A percentile compares a stretch with the other conserved stretches of the same genome.
Evolutionary conservation across 2,113 vertebrate species (phyloP).

Genomic region (Scolopax mira): DNA sequence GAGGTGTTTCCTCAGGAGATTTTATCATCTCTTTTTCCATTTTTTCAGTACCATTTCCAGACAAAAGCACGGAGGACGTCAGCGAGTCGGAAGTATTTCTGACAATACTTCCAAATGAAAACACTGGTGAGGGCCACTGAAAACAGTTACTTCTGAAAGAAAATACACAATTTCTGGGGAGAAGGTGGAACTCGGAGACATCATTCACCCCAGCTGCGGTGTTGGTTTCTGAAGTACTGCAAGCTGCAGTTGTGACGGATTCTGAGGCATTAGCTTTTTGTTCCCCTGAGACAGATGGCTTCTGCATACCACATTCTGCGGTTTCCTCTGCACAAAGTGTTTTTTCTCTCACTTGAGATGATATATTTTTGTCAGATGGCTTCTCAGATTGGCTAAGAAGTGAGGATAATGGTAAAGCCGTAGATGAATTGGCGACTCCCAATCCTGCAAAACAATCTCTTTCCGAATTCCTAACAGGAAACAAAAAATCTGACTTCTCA

Average conservation of each 20-base stretch:
- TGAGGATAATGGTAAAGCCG: neutral
- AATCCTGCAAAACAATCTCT: neutral
- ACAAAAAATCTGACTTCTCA: neutral
- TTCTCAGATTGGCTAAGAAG: neutral
- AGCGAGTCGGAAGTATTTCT: neutral
- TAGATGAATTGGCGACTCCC: neutral
- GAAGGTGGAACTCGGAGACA: neutral
- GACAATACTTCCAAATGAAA: conserved; percentile 11
- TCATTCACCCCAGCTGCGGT: neutral
- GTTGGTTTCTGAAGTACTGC: neutral
- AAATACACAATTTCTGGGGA: neutral
- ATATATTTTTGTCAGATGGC: neutral
- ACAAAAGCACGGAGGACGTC: neutral
- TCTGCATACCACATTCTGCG: neutral
- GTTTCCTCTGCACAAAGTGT: neutral
- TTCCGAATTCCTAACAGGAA: neutral
- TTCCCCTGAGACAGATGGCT: neutral
- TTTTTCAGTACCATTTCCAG: conserved; percentile 3
- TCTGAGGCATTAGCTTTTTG: neutral
- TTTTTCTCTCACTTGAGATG: neutral
- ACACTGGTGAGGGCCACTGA: neutral
- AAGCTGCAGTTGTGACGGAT: neutral
- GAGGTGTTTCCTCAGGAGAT: neutral
- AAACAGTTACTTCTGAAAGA: neutral
- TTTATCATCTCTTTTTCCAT: neutral